Base-by-base conservation (phyloP, 1,140 invertebrate species). In the Drosophila biarmipes region DNA sequence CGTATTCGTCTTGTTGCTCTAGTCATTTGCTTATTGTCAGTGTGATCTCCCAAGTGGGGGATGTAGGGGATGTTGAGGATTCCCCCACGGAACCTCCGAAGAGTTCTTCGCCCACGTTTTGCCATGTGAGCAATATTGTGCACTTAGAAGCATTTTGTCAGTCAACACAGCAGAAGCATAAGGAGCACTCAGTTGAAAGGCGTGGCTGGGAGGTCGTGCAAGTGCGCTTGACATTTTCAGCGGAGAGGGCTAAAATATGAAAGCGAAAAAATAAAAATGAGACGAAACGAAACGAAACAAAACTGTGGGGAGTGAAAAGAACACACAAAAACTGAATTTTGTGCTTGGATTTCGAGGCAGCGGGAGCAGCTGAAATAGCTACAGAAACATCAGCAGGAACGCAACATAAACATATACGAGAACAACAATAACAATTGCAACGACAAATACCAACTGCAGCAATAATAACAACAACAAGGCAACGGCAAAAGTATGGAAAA, bases 131-230 rank as follows among this genome's bases (percentile, higher is more conserved):
- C 59, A 73, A 73, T 74, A 78, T 82, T 78, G 80, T 82, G 75
- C 79, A 78, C 63, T 84, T 78, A 74, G 69, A 68, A 82, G 74
- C 79, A 74, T 78, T 84, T 82, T 82, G 79, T 82, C 63, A 69
- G 68, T 53, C 69, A 57, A 61, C 53, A 61, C 29, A 71, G 31
- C 35, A 55, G 29, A 55, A 63, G 29, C 61, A 73, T 40, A 52
- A 51, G 55, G 29, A 54, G 42, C 55, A 53, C 62, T 27, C 31
- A 58, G 24, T 46, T 27, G 46, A 49, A 49, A 27, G 31, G 14
- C 53, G 29, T 37, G 11, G 24, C 21, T 45, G 52, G 52, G 53
- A 31, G 61, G 51, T 58, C 54, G 57, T 62, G 43, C 68, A 73
- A 78, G 73, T 81, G 79, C 69, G 79, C 73, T 81, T 81, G 79